phyloP scores from a whole-genome alignment of 2,888 invertebrate species.

The Dermolepida albohirtum region DNA sequence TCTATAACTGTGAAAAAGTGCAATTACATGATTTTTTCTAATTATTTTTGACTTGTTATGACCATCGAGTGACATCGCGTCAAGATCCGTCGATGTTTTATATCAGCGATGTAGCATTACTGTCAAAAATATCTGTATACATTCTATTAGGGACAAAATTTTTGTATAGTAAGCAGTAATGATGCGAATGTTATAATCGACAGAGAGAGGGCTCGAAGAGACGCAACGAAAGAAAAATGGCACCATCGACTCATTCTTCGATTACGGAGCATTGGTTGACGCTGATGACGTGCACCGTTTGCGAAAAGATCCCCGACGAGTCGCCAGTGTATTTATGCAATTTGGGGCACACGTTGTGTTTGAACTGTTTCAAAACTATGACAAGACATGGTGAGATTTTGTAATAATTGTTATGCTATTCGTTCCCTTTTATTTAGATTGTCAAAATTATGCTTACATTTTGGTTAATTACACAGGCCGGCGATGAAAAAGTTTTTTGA shows the following conservation, averaged over 20 bases:
- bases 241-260: slow-evolving; percentile 36
- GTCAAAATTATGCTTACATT: no score
- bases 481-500: no score
- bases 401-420: not conserved
- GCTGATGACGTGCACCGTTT: slow-evolving; percentile 57
- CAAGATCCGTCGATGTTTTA: no score
- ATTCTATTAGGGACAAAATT: slow-evolving; percentile 42
- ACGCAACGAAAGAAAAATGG: slow-evolving; percentile 33
- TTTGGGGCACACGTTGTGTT: slow-evolving; percentile 58
- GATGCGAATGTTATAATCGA: slow-evolving; percentile 31
- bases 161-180: slow-evolving; percentile 41
- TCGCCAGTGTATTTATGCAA: slow-evolving; percentile 59
- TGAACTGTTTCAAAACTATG: slow-evolving; percentile 55
- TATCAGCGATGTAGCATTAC: slow-evolving; percentile 28
- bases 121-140: slow-evolving; percentile 35
- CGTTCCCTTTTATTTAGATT: not conserved
- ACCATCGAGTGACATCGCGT: no score
- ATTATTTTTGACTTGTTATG: no score
- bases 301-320: slow-evolving; percentile 56
- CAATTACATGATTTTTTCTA: no score
- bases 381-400: slow-evolving; percentile 52
- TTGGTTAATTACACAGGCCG: no score
- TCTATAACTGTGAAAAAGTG: no score
- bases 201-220: slow-evolving; percentile 11
- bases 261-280: slow-evolving; percentile 54